These are phyloP conservation scores for Alcedo atthis DNA, from an alignment of 2,797 vertebrate species.

Conservation along the genomic window DNA sequence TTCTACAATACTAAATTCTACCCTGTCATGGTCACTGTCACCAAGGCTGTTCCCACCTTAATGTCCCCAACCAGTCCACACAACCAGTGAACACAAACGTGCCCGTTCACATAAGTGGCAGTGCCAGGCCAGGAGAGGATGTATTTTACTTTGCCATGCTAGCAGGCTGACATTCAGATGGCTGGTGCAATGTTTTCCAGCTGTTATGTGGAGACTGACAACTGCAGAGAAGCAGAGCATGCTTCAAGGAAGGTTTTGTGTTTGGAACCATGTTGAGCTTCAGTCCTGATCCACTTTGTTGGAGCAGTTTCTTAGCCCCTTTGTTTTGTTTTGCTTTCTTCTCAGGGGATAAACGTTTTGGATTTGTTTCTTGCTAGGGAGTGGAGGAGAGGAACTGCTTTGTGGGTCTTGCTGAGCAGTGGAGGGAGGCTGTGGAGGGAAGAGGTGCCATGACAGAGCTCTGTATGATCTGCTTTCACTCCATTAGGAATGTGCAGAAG, in stretches of 20 bases:
- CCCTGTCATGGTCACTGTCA: no score
- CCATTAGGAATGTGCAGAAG: slow-evolving; percentile 90
- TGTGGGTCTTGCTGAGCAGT: background rate
- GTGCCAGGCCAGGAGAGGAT: background rate
- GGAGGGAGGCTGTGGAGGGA: background rate
- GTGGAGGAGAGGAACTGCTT: background rate
- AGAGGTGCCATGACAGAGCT: background rate
- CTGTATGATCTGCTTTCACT: slow-evolving; percentile 16
- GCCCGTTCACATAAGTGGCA: background rate
- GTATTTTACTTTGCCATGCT: background rate
- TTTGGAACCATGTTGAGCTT: background rate
- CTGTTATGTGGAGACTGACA: background rate
- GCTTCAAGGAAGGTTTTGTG: background rate
- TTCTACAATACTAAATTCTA: no score
- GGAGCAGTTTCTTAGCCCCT: background rate
- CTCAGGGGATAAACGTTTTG: background rate
- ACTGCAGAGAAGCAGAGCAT: background rate
- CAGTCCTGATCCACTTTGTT: background rate
- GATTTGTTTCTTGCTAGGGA: background rate
- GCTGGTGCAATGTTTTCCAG: background rate
- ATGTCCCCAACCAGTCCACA: no score
- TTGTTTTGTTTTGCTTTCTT: background rate
- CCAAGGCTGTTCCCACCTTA: no score
- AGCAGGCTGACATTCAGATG: background rate
- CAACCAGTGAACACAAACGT: background rate